Percentiles rank a stretch among this genome's conserved stretches.
Evolutionary conservation across 2,888 invertebrate species (phyloP).

Genomic region (Dryococelus australis): DNA sequence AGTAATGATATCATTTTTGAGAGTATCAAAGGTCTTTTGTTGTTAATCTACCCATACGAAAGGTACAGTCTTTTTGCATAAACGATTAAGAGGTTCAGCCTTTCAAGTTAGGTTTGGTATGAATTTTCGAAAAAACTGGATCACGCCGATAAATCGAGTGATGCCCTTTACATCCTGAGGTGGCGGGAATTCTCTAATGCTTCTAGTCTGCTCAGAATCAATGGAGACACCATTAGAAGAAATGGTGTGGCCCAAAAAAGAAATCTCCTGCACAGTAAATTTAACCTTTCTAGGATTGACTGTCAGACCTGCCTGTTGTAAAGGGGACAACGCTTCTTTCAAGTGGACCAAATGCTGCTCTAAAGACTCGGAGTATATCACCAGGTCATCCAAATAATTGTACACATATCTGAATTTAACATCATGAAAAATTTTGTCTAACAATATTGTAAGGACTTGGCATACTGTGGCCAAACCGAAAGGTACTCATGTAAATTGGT

Average conservation of each 20-base stretch:
- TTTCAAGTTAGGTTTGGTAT: not conserved
- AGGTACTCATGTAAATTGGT: too few relatives aligned
- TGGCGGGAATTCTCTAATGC: constrained; percentile 6
- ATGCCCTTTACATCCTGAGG: not conserved
- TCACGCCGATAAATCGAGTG: not conserved
- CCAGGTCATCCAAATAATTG: not conserved
- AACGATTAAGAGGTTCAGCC: not conserved
- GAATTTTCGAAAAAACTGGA: not conserved
- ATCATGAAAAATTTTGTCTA: constrained; percentile 6
- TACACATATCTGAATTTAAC: constrained; percentile 8
- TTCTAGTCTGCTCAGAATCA: not conserved
- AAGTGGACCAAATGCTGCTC: not conserved
- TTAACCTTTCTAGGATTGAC: constrained; percentile 12
- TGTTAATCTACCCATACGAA: too few relatives aligned
- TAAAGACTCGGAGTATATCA: not conserved
- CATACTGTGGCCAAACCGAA: too few relatives aligned
- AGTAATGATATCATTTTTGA: too few relatives aligned
- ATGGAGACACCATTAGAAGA: not conserved
- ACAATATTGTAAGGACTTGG: not conserved
- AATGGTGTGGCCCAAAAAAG: not conserved
- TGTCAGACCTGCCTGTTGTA: not conserved
- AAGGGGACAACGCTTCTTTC: not conserved
- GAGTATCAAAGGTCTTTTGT: too few relatives aligned
- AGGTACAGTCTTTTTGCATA: too few relatives aligned
- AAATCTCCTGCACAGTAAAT: not conserved